Evolutionary conservation across 2,797 vertebrate species (phyloP).

Genomic region (Selene dorsalis): DNA sequence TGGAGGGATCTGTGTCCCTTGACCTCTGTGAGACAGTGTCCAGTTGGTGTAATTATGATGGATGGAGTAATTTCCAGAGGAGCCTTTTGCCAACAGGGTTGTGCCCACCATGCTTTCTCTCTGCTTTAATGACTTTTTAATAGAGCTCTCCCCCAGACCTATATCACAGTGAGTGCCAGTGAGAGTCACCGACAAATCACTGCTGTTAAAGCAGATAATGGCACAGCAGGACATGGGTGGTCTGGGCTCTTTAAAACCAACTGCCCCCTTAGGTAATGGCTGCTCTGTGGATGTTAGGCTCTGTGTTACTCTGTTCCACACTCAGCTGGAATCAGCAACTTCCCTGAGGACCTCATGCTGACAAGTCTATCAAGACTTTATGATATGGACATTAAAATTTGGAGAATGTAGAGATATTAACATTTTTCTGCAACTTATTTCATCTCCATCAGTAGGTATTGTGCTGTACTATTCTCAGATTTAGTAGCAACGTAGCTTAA

Average conservation of each 20-base stretch:
- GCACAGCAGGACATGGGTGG: slow-evolving; percentile 71
- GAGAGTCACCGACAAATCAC: slow-evolving; percentile 76
- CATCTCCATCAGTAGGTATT: neutral
- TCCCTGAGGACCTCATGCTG: slow-evolving; percentile 18
- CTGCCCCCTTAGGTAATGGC: slow-evolving; percentile 46
- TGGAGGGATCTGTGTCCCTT: slow-evolving; percentile 68
- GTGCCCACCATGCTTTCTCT: slow-evolving; percentile 79
- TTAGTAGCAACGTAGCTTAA: neutral
- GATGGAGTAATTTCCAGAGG: slow-evolving; percentile 86
- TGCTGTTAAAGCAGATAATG: slow-evolving; percentile 79
- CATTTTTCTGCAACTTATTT: neutral
- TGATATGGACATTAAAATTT: slow-evolving; percentile 27
- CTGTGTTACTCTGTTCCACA: slow-evolving; percentile 18
- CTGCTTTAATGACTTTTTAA: slow-evolving; percentile 87
- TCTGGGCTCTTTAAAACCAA: slow-evolving; percentile 62
- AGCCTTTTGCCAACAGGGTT: slow-evolving; percentile 80
- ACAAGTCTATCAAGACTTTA: slow-evolving; percentile 4
- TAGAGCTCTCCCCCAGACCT: slow-evolving; percentile 81
- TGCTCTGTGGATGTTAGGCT: slow-evolving; percentile 25
- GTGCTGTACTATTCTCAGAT: neutral
- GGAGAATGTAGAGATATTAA: neutral
- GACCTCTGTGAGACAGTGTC: slow-evolving; percentile 72
- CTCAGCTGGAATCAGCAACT: slow-evolving; percentile 22
- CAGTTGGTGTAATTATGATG: slow-evolving; percentile 87
- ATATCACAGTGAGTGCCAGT: slow-evolving; percentile 63